phyloP scores from a whole-genome alignment of 2,888 invertebrate species.

The Lasiommata megera region DNA sequence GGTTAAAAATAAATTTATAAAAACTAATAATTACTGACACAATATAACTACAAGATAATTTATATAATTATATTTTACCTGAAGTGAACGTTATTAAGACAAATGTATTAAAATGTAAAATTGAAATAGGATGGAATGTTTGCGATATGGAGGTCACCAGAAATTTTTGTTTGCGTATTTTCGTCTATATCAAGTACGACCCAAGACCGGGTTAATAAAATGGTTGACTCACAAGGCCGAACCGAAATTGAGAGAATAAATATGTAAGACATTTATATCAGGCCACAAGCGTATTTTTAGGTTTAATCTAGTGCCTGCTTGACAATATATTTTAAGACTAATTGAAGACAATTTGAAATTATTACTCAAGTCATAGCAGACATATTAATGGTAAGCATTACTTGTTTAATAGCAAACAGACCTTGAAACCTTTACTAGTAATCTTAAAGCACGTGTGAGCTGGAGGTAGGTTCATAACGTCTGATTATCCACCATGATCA shows the following conservation, averaged over 20 bases:
- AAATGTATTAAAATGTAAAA: not conserved
- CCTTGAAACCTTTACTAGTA: too few relatives aligned
- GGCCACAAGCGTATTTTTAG: conserved; percentile 14
- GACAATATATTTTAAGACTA: not conserved
- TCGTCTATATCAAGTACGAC: conserved; percentile 27
- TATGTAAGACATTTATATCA: conserved; percentile 18
- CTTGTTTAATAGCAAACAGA: too few relatives aligned
- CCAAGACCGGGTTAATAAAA: conserved; percentile 27
- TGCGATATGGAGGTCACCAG: conserved; percentile 30
- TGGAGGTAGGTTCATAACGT: too few relatives aligned
- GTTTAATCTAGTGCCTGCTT: conserved; percentile 4
- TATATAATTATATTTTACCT: too few relatives aligned
- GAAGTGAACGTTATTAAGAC: too few relatives aligned
- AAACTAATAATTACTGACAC: not conserved
- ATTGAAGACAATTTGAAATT: not conserved
- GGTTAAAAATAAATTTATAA: too few relatives aligned
- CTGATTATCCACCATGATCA: too few relatives aligned
- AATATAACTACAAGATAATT: not conserved
- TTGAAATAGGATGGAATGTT: conserved; percentile 23
- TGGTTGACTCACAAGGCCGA: conserved; percentile 31
- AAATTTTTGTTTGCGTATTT: conserved; percentile 30
- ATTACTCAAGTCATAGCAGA: too few relatives aligned
- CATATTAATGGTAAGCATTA: too few relatives aligned
- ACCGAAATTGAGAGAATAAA: conserved; percentile 10
- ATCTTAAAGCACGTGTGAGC: too few relatives aligned